These are phyloP conservation scores for Pelagia noctiluca DNA, from an alignment of 30 jellyfish, hydroid and myxozoan genomes.

Conservation along the genomic window DNA sequence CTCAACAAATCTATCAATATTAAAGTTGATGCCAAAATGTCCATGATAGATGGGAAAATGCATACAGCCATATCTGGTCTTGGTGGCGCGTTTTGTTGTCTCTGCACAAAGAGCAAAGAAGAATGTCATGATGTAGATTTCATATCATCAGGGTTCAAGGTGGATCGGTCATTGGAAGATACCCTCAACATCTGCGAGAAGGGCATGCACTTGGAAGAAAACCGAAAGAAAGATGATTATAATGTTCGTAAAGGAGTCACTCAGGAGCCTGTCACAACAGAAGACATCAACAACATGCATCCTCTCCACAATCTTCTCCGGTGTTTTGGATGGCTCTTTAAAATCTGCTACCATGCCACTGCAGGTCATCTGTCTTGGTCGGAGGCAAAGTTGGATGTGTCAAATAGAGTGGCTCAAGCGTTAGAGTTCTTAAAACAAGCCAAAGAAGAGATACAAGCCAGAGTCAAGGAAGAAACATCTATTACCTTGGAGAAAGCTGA, in stretches of 20 bases:
- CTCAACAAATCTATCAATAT: too few species aligned
- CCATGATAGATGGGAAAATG: too few species aligned
- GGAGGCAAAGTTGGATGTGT: too few species aligned
- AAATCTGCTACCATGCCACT: too few species aligned
- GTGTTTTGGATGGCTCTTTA: too few species aligned
- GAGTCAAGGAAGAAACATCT: too few species aligned
- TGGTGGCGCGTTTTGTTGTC: constrained; percentile 22
- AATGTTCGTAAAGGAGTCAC: constrained; percentile 11
- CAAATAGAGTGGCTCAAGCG: too few species aligned
- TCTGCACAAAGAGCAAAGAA: constrained; percentile 2
- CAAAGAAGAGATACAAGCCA: too few species aligned
- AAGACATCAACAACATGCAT: constrained; percentile 20
- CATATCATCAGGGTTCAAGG: constrained; percentile 14
- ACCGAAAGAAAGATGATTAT: constrained; percentile 12
- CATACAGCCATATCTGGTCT: background rate
- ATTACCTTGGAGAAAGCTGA: constrained; percentile 15
- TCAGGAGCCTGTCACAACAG: constrained; percentile 22
- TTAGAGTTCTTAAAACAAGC: too few species aligned
- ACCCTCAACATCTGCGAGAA: constrained; percentile 8
- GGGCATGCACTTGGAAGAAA: constrained; percentile 1
- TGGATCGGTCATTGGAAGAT: constrained; percentile 15
- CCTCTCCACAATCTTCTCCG: too few species aligned
- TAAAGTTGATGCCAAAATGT: too few species aligned
- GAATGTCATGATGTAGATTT: background rate
- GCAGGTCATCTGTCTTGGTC: too few species aligned